Evolutionary conservation across 1,140 invertebrate genomes (phyloP), one percentile per base, ranked within the genome.

Genomic region (Drosophila cardini): DNA sequence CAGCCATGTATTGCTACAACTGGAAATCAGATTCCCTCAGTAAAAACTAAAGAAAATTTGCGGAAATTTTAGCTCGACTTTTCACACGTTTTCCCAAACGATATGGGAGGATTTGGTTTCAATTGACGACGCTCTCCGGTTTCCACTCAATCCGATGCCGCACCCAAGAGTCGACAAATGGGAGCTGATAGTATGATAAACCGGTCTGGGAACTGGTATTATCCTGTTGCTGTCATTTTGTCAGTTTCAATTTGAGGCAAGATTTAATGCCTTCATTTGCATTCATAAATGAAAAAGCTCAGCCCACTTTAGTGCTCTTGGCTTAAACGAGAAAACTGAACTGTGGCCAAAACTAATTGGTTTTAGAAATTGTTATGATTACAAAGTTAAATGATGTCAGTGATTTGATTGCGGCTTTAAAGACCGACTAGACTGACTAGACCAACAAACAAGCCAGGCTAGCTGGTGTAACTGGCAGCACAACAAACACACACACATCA

Each of bases 341-440:
- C 32, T 48, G 68, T 55, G 38, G 57, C 58, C 34, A 53, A 68
- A 79, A 74, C 84, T 84, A 89, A 89, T 89, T 89, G 84, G 77
- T 80, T 89, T 84, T 75, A 75, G 77, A 89, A 89, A 89, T 89
- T 89, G 84, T 89, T 89, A 85, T 89, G 84, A 89, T 89, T 87
- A 89, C 84, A 80, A 80, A 80, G 76, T 83, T 87, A 83, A 89
- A 83, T 78, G 82, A 72, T 86, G 83, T 83, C 84, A 74, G 77
- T 85, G 81, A 80, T 85, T 85, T 85, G 73, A 85, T 85, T 85
- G 81, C 77, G 34, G 13, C 2, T 55, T 21, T 26, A 26, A 42
- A 56, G 43, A 60, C 67, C 75, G 71, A 58, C 80, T 70, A 84
- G 75, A 78, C 57, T n/a, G 38, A 40, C 38, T 40, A 40, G 38